A percentile compares a stretch with the other conserved stretches of the same genome.
Evolutionary conservation across 2,797 vertebrate genomes (phyloP).

Genomic region (Arctocebus calabarensis): DNA sequence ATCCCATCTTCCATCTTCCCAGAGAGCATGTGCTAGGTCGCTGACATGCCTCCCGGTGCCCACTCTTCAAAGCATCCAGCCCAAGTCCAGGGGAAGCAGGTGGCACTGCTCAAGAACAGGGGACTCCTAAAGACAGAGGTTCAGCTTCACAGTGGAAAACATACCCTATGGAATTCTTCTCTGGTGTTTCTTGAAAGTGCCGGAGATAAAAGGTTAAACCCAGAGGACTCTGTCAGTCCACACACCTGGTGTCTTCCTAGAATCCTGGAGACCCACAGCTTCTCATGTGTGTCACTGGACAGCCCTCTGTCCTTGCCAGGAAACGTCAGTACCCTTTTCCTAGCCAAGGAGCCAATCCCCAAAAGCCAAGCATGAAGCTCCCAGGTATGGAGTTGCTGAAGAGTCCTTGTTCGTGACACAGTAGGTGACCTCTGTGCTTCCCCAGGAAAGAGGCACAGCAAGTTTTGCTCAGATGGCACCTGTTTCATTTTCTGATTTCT

Average conservation of each 20-base stretch:
- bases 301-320: not conserved
- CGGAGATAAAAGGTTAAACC: not conserved
- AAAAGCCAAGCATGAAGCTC: not conserved
- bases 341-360: not conserved
- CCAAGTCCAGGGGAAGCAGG: not conserved
- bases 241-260: not conserved
- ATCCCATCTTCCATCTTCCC: not conserved
- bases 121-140: not conserved
- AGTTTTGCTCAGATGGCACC: not conserved
- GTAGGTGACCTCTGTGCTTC: not conserved
- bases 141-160: constrained; percentile 44
- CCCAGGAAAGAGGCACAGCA: not conserved
- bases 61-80: not conserved
- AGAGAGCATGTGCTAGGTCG: not conserved
- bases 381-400: fast-evolving
- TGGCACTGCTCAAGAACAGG: not conserved
- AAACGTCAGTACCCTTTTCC: not conserved
- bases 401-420: fast-evolving
- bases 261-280: not conserved
- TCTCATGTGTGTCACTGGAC: not conserved
- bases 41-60: not conserved
- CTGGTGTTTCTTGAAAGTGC: constrained; percentile 50
- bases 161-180: not conserved
- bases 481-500: not conserved
- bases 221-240: not conserved